Evolutionary conservation across 2,888 invertebrate genomes (phyloP).

Genomic region (Latrodectus elegans): DNA sequence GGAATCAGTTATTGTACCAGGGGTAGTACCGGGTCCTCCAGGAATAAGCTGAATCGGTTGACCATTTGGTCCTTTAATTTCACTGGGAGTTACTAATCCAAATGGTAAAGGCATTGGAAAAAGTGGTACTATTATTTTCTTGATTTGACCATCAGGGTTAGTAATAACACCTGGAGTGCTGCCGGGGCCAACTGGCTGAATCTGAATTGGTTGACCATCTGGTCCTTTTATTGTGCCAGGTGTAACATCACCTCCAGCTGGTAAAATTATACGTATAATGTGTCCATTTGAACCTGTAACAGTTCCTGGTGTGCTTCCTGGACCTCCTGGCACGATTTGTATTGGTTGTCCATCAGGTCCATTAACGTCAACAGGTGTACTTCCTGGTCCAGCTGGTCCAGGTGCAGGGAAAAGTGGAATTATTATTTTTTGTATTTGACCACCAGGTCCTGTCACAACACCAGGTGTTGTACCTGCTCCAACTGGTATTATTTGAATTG

Average conservation of each 20-base stretch:
- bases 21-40: not conserved
- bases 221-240: not conserved
- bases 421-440: not conserved
- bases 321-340: slow-evolving; percentile 2
- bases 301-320: slow-evolving; percentile 3
- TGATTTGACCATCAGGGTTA: not conserved
- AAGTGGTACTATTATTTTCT: not conserved
- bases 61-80: not conserved
- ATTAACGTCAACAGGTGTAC: no score
- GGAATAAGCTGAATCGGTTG: not conserved
- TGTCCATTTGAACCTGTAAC: not conserved
- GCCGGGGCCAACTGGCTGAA: not conserved
- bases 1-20: not conserved
- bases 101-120: not conserved
- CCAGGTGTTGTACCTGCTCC: no score
- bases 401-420: not conserved
- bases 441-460: not conserved
- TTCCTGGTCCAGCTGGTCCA: not conserved
- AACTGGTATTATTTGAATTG: no score
- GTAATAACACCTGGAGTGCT: not conserved
- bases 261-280: not conserved
- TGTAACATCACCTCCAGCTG: not conserved
- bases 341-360: not conserved
- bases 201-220: not conserved
- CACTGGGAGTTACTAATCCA: not conserved